Evolutionary conservation across 2,888 invertebrate species (phyloP), one percentile per base, ranked within the genome.

Genomic region (Perithous albicinctus): DNA sequence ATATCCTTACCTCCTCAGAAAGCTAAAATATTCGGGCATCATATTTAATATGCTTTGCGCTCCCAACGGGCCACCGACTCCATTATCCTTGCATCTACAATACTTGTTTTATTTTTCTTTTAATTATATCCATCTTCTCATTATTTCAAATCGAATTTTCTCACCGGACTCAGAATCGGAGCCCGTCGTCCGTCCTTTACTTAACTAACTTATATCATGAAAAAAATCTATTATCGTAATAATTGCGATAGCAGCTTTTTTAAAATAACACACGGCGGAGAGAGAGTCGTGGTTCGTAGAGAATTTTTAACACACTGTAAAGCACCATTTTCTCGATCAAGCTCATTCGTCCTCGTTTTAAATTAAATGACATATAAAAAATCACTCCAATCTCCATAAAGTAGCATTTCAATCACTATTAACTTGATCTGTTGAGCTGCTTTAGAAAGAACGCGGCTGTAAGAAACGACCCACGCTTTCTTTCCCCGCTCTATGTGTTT

Each of bases 1-100:
- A 91, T 90, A 90, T 92, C 92, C 92, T 92, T 92, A 92, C 92
- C 92, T 92, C 92, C 90, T 92, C 92, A 91, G 92, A 88, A 92
- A 92, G 92, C 92, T 92, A 92, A 91, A 92, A 92, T 92, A 87
- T 87, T 92, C 88, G 91, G 91, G 91, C 88, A 91, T 89, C 90
- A 91, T 89, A 88, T 92, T 91, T 90, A 92, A 91, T 92, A 91
- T 87, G 88, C 90, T 89, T 89, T 86, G 85, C 88, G 89, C 87
- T 85, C 59, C 73, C 73, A 75, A 67, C 72, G 41, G 66, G 80
- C 73, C 77, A 79, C 78, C 78, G 84, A 69, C 43, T 79, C 78
- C 67, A 76, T 41, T 12, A 48, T 82, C 76, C 82, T 64, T 67
- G 1, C 12, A 5, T 48, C 35, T 29, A 3, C 23, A 15, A 32